A percentile compares a stretch with the other conserved stretches of the same genome.
Conservation (phyloP, 2,113 vertebrate genomes). For the Pao palembangensis region DNA sequence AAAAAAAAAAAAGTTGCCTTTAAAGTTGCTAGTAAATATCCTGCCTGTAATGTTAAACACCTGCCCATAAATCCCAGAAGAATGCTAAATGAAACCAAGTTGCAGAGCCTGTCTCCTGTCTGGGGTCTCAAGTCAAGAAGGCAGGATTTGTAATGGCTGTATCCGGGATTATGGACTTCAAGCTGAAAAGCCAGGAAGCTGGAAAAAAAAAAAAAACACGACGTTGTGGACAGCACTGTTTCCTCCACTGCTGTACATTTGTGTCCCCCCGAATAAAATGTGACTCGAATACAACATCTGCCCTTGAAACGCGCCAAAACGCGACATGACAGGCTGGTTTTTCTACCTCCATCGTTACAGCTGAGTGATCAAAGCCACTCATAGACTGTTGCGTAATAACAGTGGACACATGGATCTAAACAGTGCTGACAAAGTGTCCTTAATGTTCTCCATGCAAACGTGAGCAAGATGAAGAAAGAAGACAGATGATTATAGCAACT, state of each 20-base stretch:
- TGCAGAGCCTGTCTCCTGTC: conserved; percentile 74
- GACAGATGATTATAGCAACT: conserved; percentile 57
- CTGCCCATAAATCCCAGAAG: conserved; percentile 79
- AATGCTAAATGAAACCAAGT: conserved; percentile 81
- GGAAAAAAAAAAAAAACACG: conserved; percentile 28
- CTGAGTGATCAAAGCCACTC: conserved; percentile 49
- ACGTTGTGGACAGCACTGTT: conserved; percentile 36
- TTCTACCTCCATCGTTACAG: conserved; percentile 22
- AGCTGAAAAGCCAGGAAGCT: conserved; percentile 64
- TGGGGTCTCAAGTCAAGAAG: conserved; percentile 75
- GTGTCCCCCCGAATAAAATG: conserved; percentile 18
- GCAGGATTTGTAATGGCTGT: conserved; percentile 77
- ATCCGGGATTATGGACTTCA: conserved; percentile 75
- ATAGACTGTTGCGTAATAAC: conserved; percentile 12
- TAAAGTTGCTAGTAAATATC: conserved; percentile 79
- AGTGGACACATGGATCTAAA: conserved; percentile 46
- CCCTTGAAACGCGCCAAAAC: conserved; percentile 39
- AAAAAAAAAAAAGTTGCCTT: conserved; percentile 67
- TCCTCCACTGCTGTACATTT: conserved; percentile 14
- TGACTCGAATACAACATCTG: conserved; percentile 26
- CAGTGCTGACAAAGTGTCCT: conserved; percentile 24
- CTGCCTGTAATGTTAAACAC: conserved; percentile 80
- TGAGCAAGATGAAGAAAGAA: conserved; percentile 50
- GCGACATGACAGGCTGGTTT: conserved; percentile 17
- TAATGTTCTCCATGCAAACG: conserved; percentile 27